phyloP scores from a whole-genome alignment of 2,888 invertebrate species.

The Beris morrisii region DNA sequence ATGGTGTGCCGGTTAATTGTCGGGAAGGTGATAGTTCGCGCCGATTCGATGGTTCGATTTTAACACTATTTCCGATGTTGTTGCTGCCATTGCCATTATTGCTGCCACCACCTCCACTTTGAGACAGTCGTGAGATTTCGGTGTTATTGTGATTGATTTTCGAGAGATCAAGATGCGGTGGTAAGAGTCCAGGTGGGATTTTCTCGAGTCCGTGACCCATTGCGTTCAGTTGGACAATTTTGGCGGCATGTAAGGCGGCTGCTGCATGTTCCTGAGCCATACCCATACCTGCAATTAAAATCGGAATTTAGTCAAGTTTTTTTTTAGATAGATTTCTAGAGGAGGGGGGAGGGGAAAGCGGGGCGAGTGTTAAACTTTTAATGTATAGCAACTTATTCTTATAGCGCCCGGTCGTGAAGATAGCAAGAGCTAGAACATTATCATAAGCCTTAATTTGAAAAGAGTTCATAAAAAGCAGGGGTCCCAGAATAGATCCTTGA shows the following conservation, averaged over 20 bases:
- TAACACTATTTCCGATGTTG: conserved; percentile 41
- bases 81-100: conserved; percentile 37
- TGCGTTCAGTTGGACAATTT: conserved; percentile 76
- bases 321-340: not conserved
- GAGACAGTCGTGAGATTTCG: conserved; percentile 17
- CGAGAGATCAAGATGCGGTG: conserved; percentile 54
- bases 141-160: conserved; percentile 47
- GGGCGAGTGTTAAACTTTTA: too few relatives aligned
- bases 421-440: too few relatives aligned
- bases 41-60: conserved; percentile 52
- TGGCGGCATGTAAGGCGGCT: conserved; percentile 77
- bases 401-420: too few relatives aligned
- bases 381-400: too few relatives aligned
- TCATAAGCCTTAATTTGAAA: too few relatives aligned
- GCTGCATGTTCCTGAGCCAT: conserved; percentile 69
- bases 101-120: conserved; percentile 6
- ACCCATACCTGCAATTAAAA: conserved; percentile 57
- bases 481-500: too few relatives aligned
- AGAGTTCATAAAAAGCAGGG: too few relatives aligned
- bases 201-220: conserved; percentile 62
- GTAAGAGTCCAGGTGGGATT: conserved; percentile 57
- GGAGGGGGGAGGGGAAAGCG: not conserved
- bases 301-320: not conserved
- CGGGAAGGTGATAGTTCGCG: conserved; percentile 45
- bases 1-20: conserved; percentile 31